Evolutionary conservation across 2,888 invertebrate species (phyloP), one percentile per base, ranked within the genome.

Genomic region (Tenthredo livida): DNA sequence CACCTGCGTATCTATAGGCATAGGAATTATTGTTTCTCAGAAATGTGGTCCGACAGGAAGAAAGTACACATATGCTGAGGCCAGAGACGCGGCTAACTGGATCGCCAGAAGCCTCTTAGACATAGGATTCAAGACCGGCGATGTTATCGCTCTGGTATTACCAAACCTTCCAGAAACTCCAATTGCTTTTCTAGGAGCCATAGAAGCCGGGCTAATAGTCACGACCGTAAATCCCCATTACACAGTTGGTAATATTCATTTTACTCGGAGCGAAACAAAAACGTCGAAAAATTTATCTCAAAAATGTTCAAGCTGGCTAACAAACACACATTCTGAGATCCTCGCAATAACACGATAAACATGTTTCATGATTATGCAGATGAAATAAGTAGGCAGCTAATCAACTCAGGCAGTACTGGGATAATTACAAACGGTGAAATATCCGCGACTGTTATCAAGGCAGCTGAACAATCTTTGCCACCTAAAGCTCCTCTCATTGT

Each of bases 161-260:
- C 97, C 97, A 0, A 98, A 98, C 91, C 90, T 96, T 37, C 97
- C 97, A 0, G 97, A 98, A 92, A 96, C 95, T 90, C 95, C 96
- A 0, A 93, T 97, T 17, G 95, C 95, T 1, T 91, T 95, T 12
- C 90, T 97, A 89, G 97, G 97, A 0, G 94, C 95, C 43, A 89
- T 96, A 47, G 96, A 96, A 89, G 97, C 97, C 70, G 97, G 97
- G 0, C 94, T 96, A 1, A 90, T 95, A 15, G 95, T 96, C 3
- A 97, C 97, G 0, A 96, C 97, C 0, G 94, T 97, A 9, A 97
- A 97, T 93, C 97, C 97, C 0, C 91, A 95, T 86, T 97, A 97
- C 90, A 97, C 96, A 50, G 90, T 90, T 82, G 93, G 94, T 94
- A 86, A 90, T 89, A 25, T 25, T 50, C n/a, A n/a, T 25, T 21